These are phyloP conservation scores for Philotrypesis tridentata DNA, from an alignment of 1,140 invertebrate genomes.

Conservation along the genomic window DNA sequence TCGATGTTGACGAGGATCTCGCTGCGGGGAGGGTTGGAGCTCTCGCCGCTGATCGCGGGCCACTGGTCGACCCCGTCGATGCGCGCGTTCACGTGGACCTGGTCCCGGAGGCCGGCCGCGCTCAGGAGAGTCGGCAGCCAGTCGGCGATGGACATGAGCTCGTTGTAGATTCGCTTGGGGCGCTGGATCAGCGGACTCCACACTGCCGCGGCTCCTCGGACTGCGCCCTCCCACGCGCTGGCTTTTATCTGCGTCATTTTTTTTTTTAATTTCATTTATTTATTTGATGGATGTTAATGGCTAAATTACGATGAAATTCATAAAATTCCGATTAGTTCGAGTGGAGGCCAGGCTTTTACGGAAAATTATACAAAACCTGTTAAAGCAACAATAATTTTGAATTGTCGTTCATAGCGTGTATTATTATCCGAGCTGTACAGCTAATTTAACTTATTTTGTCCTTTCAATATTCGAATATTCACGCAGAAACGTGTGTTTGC, in stretches of 20 bases:
- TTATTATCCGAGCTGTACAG: too few relatives aligned
- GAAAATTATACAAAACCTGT: too few relatives aligned
- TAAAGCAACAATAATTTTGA: too few relatives aligned
- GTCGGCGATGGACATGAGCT: conserved; percentile 88
- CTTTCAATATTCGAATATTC: too few relatives aligned
- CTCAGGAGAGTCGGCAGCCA: conserved; percentile 89
- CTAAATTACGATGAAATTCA: too few relatives aligned
- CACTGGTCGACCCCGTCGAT: conserved; percentile 85
- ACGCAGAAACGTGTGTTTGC: too few relatives aligned
- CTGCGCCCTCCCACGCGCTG: conserved; percentile 90
- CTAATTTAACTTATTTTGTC: too few relatives aligned
- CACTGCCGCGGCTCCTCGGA: conserved; percentile 83
- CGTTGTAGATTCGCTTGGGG: conserved; percentile 78
- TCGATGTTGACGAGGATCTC: conserved; percentile 87
- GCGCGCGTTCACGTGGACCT: conserved; percentile 69
- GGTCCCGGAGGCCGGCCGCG: conserved; percentile 72
- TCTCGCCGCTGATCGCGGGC: conserved; percentile 76
- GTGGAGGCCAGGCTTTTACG: too few relatives aligned
- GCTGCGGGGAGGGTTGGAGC: conserved; percentile 75
- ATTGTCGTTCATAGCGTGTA: too few relatives aligned
- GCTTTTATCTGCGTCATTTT: conserved; percentile 85
- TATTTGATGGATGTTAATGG: too few relatives aligned
- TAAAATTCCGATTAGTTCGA: too few relatives aligned
- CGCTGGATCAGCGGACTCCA: conserved; percentile 83
- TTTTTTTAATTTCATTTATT: too few relatives aligned